A percentile compares a stretch with the other conserved stretches of the same genome.
Evolutionary conservation across 2,113 vertebrate genomes (phyloP).

Genomic region (Takifugu bimaculatus): DNA sequence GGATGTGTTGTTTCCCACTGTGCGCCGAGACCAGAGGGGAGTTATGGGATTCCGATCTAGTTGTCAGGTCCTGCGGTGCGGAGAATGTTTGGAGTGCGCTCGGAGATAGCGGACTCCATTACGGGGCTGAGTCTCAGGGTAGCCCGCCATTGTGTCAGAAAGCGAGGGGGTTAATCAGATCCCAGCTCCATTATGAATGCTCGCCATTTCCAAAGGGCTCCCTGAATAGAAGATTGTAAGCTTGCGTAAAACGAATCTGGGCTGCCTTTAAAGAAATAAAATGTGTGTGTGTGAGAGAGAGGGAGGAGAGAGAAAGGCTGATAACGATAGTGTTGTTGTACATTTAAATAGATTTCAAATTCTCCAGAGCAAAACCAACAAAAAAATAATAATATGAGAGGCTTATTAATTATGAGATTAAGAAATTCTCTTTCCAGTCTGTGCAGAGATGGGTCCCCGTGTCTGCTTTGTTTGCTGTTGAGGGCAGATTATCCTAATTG

Average conservation of each 20-base stretch:
- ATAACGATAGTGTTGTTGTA: conserved; percentile 63
- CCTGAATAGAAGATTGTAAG: conserved; percentile 72
- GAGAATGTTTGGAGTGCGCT: conserved; percentile 67
- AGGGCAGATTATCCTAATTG: conserved; percentile 70
- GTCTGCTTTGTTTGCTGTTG: conserved; percentile 62
- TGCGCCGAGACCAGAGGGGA: conserved; percentile 62
- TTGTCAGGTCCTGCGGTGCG: conserved; percentile 64
- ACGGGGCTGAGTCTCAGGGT: conserved; percentile 70
- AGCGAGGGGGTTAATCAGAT: conserved; percentile 77
- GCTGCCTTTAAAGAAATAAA: conserved; percentile 30
- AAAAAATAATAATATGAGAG: conserved; percentile 57
- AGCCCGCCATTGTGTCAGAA: conserved; percentile 67
- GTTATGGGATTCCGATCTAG: conserved; percentile 73
- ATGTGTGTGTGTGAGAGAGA: too few relatives aligned
- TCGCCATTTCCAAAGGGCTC: conserved; percentile 68
- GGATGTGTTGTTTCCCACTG: conserved; percentile 70
- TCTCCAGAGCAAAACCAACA: conserved; percentile 48
- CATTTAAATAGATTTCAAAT: conserved; percentile 54
- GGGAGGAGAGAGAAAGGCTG: conserved; percentile 46
- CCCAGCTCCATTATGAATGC: conserved; percentile 68
- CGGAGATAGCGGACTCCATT: conserved; percentile 70
- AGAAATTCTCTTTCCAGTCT: conserved; percentile 56
- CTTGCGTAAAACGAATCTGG: conserved; percentile 58
- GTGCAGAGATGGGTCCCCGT: conserved; percentile 36
- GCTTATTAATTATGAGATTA: conserved; percentile 74